Conservation (phyloP, 2,888 invertebrate genomes). For the Orthosia incerta region DNA sequence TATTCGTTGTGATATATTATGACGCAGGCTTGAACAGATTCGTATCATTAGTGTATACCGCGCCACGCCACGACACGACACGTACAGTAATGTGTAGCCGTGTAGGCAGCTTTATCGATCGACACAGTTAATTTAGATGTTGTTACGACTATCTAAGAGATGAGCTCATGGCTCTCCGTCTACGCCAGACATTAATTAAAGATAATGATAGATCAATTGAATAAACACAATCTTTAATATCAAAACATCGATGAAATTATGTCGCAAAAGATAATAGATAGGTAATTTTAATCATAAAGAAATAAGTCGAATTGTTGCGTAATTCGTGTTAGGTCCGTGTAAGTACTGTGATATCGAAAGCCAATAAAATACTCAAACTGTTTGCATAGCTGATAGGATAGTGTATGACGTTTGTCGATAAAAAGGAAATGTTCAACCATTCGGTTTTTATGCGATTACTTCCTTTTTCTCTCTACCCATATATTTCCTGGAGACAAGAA, state of each 20-base stretch:
- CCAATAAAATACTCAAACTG: constrained; percentile 37
- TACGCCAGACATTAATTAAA: not conserved
- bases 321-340: constrained; percentile 22
- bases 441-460: constrained; percentile 4
- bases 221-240: not conserved
- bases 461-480: not conserved
- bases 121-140: not conserved
- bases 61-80: too few species aligned
- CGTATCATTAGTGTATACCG: too few species aligned
- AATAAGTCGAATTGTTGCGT: constrained; percentile 40
- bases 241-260: constrained; percentile 20
- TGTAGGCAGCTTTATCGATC: constrained; percentile 9
- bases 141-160: not conserved
- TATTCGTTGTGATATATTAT: too few species aligned
- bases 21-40: too few species aligned
- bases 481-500: not conserved
- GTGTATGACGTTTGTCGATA: constrained; percentile 20
- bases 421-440: not conserved
- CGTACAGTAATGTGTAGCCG: too few species aligned
- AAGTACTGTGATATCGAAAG: constrained; percentile 24
- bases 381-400: constrained; percentile 37
- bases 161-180: not conserved
- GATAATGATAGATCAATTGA: not conserved
- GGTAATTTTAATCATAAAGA: constrained; percentile 24
- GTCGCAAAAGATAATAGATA: constrained; percentile 15